A percentile compares a stretch with the other conserved stretches of the same genome.
These are phyloP conservation scores for Alloscopus bannaensis DNA, from an alignment of 2,888 invertebrate species.

Conservation along the genomic window DNA sequence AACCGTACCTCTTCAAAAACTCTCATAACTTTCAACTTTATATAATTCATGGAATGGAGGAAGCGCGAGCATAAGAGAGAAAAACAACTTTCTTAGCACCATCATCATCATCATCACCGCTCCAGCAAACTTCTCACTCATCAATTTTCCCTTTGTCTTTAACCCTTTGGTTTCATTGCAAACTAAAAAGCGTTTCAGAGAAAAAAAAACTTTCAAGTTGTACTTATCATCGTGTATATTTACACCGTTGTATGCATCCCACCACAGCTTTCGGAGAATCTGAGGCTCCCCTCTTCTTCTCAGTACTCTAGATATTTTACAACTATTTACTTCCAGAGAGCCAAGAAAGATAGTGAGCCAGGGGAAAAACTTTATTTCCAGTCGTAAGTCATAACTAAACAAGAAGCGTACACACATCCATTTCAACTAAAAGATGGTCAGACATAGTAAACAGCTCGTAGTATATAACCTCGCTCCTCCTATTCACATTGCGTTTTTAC, in stretches of 20 bases:
- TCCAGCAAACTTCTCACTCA: constrained; percentile 37
- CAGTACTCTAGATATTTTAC: constrained; percentile 52
- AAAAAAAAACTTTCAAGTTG: constrained; percentile 20
- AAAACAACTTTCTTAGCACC: constrained; percentile 37
- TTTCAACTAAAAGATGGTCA: background rate
- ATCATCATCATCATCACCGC: constrained; percentile 12
- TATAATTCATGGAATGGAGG: constrained; percentile 50
- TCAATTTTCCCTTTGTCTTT: constrained; percentile 42
- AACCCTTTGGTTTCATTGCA: constrained; percentile 40
- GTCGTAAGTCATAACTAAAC: constrained; percentile 61
- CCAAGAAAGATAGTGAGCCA: constrained; percentile 16
- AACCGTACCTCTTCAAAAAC: constrained; percentile 21
- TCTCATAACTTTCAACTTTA: constrained; percentile 31
- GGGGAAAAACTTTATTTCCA: constrained; percentile 53
- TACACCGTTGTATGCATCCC: constrained; percentile 28
- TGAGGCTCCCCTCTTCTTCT: constrained; percentile 27
- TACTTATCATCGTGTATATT: background rate
- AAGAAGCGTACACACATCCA: constrained; percentile 50
- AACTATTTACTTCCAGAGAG: constrained; percentile 41
- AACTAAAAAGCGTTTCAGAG: constrained; percentile 17
- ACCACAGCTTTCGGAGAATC: constrained; percentile 19
- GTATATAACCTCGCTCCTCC: no score
- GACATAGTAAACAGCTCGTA: background rate
- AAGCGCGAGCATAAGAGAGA: background rate
- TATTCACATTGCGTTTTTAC: background rate